Evolutionary conservation across 2,797 vertebrate species (phyloP), one percentile per base, ranked within the genome.

Genomic region (Allobates femoralis): DNA sequence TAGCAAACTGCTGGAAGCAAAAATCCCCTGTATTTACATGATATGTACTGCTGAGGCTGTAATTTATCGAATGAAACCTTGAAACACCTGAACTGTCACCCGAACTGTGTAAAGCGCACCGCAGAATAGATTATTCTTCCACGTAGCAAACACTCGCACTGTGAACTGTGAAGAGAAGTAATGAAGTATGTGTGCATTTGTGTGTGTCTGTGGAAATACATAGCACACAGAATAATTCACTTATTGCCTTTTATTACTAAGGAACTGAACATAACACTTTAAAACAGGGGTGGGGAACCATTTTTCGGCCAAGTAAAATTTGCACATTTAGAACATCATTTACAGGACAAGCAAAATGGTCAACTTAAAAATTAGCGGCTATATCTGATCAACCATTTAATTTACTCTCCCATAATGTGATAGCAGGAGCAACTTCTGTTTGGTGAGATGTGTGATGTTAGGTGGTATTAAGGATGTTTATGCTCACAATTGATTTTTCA

Each of bases 1-100:
- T 60, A 51, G 66, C 34, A 73, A 74, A 37, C 86, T 84, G 82
- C 77, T 85, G 82, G 82, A 88, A 88, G 50, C 66, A 80, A 87
- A 84, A 41, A 30, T 75, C 56, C 66, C 46, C 26, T 75, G 77
- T 74, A 88, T 53, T 81, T 60, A 32, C 34, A 37, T 73, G 66
- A 79, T 30, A 60, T 73, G 69, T 37, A 34, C 58, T 73, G 60
- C 77, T 84, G 82, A 46, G 82, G 50, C 19, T 26, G 75, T 79
- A 10, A 87, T 64, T 85, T 77, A 77, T 78, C 26, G 19, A 37
- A 67, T 32, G 50, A 51, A 78, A 75, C 46, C 60, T 55, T 37
- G 18, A 78, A 85, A 83, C 81, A 83, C 81, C 81, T 74, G 69
- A 83, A 75, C 69, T 60, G 34, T 75, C 67, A 83, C 73, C n/a